Evolutionary conservation across 2,797 vertebrate species (phyloP).

Genomic region (Myotis pilosus): DNA sequence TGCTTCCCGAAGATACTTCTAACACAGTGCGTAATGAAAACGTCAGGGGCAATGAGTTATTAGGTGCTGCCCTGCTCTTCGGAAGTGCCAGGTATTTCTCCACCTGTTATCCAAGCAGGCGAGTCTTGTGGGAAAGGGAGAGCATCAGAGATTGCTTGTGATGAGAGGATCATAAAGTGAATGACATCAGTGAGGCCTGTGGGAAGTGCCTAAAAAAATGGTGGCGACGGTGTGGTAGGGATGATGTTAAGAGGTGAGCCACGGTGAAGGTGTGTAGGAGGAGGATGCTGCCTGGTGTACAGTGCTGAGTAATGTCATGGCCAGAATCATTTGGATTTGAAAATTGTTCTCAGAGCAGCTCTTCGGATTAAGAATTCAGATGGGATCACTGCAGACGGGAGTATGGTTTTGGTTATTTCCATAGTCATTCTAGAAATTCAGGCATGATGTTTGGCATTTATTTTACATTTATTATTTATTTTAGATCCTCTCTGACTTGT

Average conservation of each 20-base stretch:
- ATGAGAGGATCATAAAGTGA: conserved; percentile 8
- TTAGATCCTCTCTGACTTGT: background rate
- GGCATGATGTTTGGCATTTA: background rate
- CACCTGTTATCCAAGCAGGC: conserved; percentile 54
- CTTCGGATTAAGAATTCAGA: background rate
- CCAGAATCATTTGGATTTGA: background rate
- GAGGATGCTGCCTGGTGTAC: background rate
- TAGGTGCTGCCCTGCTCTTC: conserved; percentile 63
- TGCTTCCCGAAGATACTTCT: conserved; percentile 75
- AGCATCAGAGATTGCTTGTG: background rate
- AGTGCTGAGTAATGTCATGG: accelerated
- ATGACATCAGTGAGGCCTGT: background rate
- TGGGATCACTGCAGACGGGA: background rate
- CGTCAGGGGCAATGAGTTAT: conserved; percentile 77
- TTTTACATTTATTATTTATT: background rate
- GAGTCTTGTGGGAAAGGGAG: conserved; percentile 33
- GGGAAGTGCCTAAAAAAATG: background rate
- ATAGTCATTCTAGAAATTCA: background rate
- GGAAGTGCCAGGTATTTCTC: conserved; percentile 74
- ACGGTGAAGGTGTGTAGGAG: background rate
- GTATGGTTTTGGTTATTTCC: background rate
- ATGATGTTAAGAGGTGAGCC: background rate
- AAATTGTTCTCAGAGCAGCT: background rate
- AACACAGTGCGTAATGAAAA: conserved; percentile 78
- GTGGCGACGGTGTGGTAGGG: conserved; percentile 1